These are phyloP conservation scores for Clarias macrocephalus DNA, from an alignment of 2,113 vertebrate genomes.

Conservation along the genomic window DNA sequence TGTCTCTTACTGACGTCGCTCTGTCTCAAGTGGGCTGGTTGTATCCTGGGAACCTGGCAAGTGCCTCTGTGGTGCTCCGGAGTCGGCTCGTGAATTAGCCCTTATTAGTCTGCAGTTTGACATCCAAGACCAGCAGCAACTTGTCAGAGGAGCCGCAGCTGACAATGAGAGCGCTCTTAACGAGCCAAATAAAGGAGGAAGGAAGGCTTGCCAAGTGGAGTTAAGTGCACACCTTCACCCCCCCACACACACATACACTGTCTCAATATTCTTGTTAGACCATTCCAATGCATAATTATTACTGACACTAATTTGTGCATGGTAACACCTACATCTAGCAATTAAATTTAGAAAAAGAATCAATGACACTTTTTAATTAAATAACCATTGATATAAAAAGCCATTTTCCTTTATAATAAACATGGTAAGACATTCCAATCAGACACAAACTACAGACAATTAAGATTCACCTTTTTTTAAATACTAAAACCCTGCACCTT, in stretches of 20 bases:
- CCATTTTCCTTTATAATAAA: not conserved
- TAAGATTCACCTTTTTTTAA: not conserved
- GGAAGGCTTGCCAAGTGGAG: slow-evolving; percentile 51
- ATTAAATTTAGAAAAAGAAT: not conserved
- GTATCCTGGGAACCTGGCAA: slow-evolving; percentile 61
- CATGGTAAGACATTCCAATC: not conserved
- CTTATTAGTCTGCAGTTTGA: slow-evolving; percentile 59
- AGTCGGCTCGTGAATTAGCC: slow-evolving; percentile 59
- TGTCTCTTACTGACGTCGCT: slow-evolving; percentile 41
- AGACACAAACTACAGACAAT: not conserved
- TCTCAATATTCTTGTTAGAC: not conserved
- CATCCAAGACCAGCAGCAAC: slow-evolving; percentile 57
- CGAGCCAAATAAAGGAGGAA: slow-evolving; percentile 47
- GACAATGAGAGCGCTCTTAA: slow-evolving; percentile 57
- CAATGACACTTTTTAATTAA: not conserved
- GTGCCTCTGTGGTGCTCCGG: slow-evolving; percentile 44
- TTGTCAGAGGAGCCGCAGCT: slow-evolving; percentile 52
- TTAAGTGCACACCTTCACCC: slow-evolving; percentile 46
- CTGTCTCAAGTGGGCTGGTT: slow-evolving; percentile 53
- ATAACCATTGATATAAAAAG: not conserved
- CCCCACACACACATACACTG: slow-evolving; percentile 8
- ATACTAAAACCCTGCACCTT: not conserved
- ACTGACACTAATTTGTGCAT: not conserved
- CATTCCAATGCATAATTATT: not conserved
- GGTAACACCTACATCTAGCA: not conserved